Evolutionary conservation across 2,888 invertebrate species (phyloP).

Genomic region (Sclerodermus sp.): DNA sequence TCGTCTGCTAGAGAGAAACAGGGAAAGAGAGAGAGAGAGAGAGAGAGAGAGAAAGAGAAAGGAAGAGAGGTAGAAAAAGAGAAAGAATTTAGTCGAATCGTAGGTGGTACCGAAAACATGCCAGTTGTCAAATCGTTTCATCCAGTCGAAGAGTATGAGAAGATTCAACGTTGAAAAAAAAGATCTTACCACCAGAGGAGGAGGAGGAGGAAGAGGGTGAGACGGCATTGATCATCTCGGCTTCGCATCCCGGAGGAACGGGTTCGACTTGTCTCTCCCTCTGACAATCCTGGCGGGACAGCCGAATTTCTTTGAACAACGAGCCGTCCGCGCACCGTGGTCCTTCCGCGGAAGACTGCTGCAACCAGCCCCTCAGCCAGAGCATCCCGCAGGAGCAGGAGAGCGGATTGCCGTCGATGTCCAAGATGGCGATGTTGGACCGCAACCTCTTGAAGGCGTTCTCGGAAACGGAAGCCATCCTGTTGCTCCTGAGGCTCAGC

Average conservation of each 20-base stretch:
- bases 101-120: too few species aligned
- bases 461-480: slow-evolving; percentile 73
- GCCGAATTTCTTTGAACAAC: slow-evolving; percentile 71
- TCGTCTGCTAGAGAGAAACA: too few species aligned
- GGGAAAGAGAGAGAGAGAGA: too few species aligned
- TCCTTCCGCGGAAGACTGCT: slow-evolving; percentile 73
- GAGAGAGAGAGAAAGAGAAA: too few species aligned
- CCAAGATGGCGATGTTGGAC: slow-evolving; percentile 79
- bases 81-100: too few species aligned
- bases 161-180: too few species aligned
- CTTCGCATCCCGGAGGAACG: slow-evolving; percentile 70
- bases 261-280: slow-evolving; percentile 61
- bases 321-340: slow-evolving; percentile 80
- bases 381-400: slow-evolving; percentile 79
- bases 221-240: slow-evolving; percentile 61
- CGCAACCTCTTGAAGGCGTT: slow-evolving; percentile 73
- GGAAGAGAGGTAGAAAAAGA: too few species aligned
- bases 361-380: slow-evolving; percentile 83
- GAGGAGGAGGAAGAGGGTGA: slow-evolving; percentile 27
- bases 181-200: too few species aligned
- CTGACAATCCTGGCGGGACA: slow-evolving; percentile 71
- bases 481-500: slow-evolving; percentile 76
- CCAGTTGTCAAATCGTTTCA: too few species aligned
- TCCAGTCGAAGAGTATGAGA: too few species aligned
- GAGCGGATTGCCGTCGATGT: slow-evolving; percentile 88